phyloP scores from a whole-genome alignment of 37 sponge, comb jelly and placozoan genomes.

The Aphrocallistes beatrix region DNA sequence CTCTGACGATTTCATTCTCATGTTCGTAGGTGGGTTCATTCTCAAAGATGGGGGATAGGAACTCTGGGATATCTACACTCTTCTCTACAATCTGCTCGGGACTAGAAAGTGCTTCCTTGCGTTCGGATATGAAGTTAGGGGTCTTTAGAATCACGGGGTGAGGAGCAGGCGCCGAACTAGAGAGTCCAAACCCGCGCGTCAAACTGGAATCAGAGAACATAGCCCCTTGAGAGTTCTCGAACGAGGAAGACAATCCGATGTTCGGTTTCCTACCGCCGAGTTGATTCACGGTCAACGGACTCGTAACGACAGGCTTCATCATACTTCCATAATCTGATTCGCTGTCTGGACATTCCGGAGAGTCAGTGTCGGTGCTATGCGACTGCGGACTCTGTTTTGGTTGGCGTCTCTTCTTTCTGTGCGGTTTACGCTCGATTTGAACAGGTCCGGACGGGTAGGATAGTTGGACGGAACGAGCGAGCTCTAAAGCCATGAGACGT shows the following conservation, averaged over 20 bases:
- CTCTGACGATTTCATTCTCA: too few species aligned
- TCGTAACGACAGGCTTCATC: neutral
- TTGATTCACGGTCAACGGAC: neutral
- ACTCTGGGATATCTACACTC: too few species aligned
- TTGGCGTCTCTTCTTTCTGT: neutral
- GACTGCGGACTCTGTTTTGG: neutral
- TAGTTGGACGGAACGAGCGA: neutral
- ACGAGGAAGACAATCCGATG: neutral
- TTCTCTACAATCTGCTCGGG: too few species aligned
- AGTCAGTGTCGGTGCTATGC: neutral
- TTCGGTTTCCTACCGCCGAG: neutral
- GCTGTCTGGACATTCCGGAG: neutral
- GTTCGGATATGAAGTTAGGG: too few species aligned
- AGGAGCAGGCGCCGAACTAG: neutral
- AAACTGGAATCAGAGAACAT: neutral
- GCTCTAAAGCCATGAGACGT: neutral
- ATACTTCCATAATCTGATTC: neutral
- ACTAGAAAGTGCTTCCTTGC: too few species aligned
- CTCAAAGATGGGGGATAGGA: too few species aligned
- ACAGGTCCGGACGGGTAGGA: neutral
- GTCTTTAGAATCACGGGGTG: neutral
- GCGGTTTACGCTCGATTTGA: neutral
- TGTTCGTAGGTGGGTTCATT: too few species aligned
- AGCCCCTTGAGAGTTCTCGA: neutral
- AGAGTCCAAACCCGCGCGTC: neutral